Evolutionary conservation across 2,888 invertebrate species (phyloP).

Genomic region (Sarcophaga subvicina): DNA sequence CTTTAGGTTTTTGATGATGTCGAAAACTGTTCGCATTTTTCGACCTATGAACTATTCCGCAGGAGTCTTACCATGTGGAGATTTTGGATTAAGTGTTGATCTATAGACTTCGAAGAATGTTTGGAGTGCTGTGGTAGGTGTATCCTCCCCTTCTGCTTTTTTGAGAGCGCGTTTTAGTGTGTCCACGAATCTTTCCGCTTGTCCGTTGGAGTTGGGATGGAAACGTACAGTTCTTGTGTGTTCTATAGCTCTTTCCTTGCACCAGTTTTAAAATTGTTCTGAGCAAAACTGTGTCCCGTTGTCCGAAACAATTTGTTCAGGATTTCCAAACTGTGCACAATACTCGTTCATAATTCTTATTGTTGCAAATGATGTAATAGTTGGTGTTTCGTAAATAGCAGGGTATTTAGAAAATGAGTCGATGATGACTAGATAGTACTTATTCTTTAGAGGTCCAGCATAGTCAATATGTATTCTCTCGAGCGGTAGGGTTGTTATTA

Average conservation of each 20-base stretch:
- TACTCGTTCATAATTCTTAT: constrained; percentile 5
- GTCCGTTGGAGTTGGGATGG: constrained; percentile 37
- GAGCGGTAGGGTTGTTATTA: too few relatives aligned
- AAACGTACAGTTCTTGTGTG: constrained; percentile 34
- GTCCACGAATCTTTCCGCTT: constrained; percentile 40
- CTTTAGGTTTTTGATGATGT: constrained; percentile 8
- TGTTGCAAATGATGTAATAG: constrained; percentile 20
- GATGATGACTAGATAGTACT: constrained; percentile 9
- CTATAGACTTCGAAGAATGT: constrained; percentile 29
- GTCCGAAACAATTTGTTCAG: constrained; percentile 32
- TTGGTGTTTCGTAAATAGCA: constrained; percentile 29
- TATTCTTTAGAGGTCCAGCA: neutral
- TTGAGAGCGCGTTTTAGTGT: constrained; percentile 35
- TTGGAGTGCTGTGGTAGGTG: constrained; percentile 1
- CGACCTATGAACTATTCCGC: constrained; percentile 34
- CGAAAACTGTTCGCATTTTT: constrained; percentile 34
- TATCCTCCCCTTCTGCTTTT: constrained; percentile 31
- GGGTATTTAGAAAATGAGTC: constrained; percentile 29
- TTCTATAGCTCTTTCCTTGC: constrained; percentile 11
- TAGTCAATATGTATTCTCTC: too few relatives aligned
- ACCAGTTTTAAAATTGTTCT: constrained; percentile 16
- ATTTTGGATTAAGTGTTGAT: constrained; percentile 29
- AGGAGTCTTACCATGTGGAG: constrained; percentile 21
- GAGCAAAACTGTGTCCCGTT: constrained; percentile 19
- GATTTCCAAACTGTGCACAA: constrained; percentile 32